Percentiles rank a stretch among this genome's conserved stretches.
Conservation (phyloP, 2,797 vertebrate species). For the Macropodus opercularis region DNA sequence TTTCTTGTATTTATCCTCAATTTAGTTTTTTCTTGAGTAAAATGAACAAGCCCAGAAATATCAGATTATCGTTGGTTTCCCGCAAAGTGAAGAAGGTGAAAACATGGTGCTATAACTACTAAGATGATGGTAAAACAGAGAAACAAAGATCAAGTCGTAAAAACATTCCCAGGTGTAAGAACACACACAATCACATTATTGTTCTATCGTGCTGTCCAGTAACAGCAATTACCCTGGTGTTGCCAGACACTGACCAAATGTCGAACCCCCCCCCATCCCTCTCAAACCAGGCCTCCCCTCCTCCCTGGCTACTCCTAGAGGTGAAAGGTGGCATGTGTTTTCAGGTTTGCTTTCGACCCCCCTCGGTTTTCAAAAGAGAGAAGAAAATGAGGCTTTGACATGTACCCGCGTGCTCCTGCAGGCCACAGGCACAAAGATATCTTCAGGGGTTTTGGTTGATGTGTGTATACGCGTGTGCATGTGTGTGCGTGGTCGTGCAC, state of each 20-base stretch:
- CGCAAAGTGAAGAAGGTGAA: constrained; percentile 16
- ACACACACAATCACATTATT: constrained; percentile 6
- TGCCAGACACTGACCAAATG: constrained; percentile 67
- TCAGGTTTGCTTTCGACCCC: constrained; percentile 57
- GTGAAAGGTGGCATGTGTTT: constrained; percentile 79
- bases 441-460: constrained; percentile 46
- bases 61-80: too few species aligned
- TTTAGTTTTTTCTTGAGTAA: too few species aligned
- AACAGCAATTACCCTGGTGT: constrained; percentile 37
- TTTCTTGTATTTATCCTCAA: too few species aligned
- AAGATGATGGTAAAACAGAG: neutral
- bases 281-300: constrained; percentile 11
- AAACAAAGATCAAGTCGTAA: constrained; percentile 20
- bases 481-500: constrained; percentile 27
- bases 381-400: constrained; percentile 65
- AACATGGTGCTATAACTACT: constrained; percentile 5
- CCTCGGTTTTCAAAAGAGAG: constrained; percentile 38
- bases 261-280: constrained; percentile 34
- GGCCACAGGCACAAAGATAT: constrained; percentile 42
- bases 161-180: constrained; percentile 22
- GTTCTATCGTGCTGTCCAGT: constrained; percentile 24
- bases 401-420: constrained; percentile 42
- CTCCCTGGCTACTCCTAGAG: constrained; percentile 51
- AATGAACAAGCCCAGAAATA: neutral
- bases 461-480: constrained; percentile 10